Conservation (phyloP, 2,888 invertebrate genomes). For the Lithophane socia region DNA sequence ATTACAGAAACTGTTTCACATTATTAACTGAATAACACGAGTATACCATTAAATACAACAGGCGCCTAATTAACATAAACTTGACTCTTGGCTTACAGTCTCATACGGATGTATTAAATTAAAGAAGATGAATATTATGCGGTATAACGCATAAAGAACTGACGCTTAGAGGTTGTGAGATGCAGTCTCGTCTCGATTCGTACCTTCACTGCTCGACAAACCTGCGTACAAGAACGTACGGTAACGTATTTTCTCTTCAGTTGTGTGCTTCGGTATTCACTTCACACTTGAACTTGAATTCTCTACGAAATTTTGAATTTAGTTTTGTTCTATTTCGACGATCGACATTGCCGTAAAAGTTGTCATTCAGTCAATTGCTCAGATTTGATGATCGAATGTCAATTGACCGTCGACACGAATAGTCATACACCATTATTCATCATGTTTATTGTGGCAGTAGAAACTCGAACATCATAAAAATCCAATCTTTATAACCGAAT, state of each 20-base stretch:
- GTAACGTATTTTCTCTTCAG: background rate
- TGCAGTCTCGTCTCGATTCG: background rate
- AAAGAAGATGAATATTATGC: background rate
- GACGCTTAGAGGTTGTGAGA: background rate
- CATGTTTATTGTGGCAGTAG: conserved; percentile 40
- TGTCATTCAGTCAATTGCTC: too few relatives aligned
- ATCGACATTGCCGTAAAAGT: conserved; percentile 9
- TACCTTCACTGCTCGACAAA: background rate
- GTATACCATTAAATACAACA: too few relatives aligned
- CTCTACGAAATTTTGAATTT: too few relatives aligned
- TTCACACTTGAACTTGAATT: background rate
- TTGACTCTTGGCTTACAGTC: background rate
- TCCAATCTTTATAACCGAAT: conserved; percentile 33
- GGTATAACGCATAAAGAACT: too few relatives aligned
- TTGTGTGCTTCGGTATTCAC: background rate
- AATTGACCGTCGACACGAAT: conserved; percentile 28
- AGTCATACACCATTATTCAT: conserved; percentile 46
- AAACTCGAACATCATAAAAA: conserved; percentile 41
- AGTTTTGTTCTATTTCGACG: too few relatives aligned
- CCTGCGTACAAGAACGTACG: background rate
- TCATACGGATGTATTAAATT: conserved; percentile 7
- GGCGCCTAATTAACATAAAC: background rate
- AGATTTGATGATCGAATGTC: conserved; percentile 45
- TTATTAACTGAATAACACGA: conserved; percentile 2
- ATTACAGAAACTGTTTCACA: conserved; percentile 2